Evolutionary conservation across 1,140 invertebrate genomes (phyloP).

Genomic region (Cheumatopsyche charites): DNA sequence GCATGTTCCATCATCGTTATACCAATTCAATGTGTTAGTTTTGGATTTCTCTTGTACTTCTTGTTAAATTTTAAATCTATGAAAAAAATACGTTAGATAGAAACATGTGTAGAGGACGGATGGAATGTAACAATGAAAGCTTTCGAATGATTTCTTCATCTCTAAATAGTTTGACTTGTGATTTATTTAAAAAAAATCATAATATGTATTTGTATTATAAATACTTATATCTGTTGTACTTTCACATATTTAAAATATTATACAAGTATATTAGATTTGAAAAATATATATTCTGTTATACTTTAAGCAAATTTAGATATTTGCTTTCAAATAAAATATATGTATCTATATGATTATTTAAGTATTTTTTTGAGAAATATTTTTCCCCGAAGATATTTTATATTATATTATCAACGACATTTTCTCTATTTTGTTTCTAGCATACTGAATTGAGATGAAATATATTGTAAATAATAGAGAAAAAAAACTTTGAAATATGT

Average conservation of each 20-base stretch:
- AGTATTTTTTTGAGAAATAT: background rate
- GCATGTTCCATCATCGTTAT: background rate
- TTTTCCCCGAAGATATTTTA: background rate
- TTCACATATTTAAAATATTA: background rate
- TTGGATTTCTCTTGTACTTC: constrained; percentile 1
- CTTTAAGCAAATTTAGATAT: background rate
- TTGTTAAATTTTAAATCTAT: constrained; percentile 11
- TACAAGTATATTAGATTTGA: constrained; percentile 19
- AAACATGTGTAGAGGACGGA: background rate
- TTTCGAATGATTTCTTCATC: too few species aligned
- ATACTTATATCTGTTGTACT: background rate
- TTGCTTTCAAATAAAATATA: background rate
- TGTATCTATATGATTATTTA: too few species aligned
- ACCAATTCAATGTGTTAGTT: background rate
- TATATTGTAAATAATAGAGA: constrained; percentile 23
- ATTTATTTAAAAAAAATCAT: too few species aligned
- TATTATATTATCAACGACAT: too few species aligned
- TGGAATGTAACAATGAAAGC: too few species aligned
- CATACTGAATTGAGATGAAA: background rate
- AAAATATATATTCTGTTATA: constrained; percentile 2
- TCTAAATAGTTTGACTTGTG: too few species aligned
- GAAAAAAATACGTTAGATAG: background rate
- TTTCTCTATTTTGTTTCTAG: constrained; percentile 7
- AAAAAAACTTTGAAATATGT: constrained; percentile 22
- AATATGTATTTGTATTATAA: too few species aligned